phyloP scores from a whole-genome alignment of 2,888 invertebrate species.

The Frankliniella fusca region DNA sequence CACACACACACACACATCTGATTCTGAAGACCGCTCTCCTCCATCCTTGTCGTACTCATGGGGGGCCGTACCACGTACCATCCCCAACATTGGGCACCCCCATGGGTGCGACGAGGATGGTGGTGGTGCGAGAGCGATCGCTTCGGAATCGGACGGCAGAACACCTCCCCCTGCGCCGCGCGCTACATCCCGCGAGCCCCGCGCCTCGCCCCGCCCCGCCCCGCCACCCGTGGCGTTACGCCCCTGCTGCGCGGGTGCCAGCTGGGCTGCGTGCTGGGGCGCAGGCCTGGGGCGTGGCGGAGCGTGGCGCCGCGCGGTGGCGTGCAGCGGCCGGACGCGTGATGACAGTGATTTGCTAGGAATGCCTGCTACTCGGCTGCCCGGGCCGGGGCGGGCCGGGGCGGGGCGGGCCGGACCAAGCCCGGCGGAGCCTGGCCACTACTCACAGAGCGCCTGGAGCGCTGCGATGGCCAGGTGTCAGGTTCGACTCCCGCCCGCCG shows the following conservation, averaged over 20 bases:
- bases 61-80: too few relatives aligned
- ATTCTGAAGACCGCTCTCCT: too few relatives aligned
- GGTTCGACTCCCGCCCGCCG: background rate
- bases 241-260: slow-evolving; percentile 1
- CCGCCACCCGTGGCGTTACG: background rate
- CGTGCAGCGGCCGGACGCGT: background rate
- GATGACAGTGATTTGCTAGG: slow-evolving; percentile 26
- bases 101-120: too few relatives aligned
- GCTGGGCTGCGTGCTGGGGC: background rate
- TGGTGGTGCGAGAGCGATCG: too few relatives aligned
- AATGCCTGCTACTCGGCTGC: slow-evolving; percentile 3
- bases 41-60: too few relatives aligned
- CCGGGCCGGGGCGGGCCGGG: background rate
- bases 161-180: background rate
- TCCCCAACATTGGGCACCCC: too few relatives aligned
- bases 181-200: background rate
- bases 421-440: too few relatives aligned
- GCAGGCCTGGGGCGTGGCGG: background rate
- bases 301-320: background rate
- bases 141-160: too few relatives aligned
- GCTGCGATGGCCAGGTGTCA: background rate
- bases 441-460: too few relatives aligned
- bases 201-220: background rate
- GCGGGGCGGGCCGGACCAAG: background rate
- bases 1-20: too few relatives aligned